These are phyloP conservation scores for Tenthredo livida DNA, from an alignment of 2,888 invertebrate genomes.

Conservation along the genomic window DNA sequence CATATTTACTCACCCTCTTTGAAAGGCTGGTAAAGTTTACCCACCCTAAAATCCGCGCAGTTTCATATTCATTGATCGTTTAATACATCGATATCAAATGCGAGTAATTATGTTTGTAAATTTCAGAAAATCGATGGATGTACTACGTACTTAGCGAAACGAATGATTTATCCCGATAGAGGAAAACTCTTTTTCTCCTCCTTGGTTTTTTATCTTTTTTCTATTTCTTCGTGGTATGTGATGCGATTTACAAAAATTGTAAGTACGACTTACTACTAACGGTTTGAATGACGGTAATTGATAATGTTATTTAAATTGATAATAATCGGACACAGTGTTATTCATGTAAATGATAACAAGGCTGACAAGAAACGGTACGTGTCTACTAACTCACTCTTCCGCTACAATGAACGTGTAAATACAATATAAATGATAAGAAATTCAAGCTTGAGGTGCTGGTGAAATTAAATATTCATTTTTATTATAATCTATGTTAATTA, in stretches of 20 bases:
- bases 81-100: background rate
- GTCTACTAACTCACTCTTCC: background rate
- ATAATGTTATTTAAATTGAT: background rate
- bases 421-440: background rate
- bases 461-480: slow-evolving; percentile 8
- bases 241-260: background rate
- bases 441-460: background rate
- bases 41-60: background rate
- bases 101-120: background rate
- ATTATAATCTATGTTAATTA: slow-evolving; percentile 3
- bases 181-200: background rate
- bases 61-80: slow-evolving; percentile 28
- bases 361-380: background rate
- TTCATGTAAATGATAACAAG: background rate
- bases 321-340: background rate
- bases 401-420: background rate
- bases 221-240: background rate
- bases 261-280: background rate
- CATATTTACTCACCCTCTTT: background rate
- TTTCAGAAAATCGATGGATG: background rate
- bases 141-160: background rate
- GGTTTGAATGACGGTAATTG: background rate
- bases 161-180: background rate
- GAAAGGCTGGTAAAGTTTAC: background rate
- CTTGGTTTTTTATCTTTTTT: background rate